Percentiles rank a stretch among this genome's conserved stretches.
phyloP scores from a whole-genome alignment of 1,140 invertebrate genomes.

The Calephelis virginiensis region DNA sequence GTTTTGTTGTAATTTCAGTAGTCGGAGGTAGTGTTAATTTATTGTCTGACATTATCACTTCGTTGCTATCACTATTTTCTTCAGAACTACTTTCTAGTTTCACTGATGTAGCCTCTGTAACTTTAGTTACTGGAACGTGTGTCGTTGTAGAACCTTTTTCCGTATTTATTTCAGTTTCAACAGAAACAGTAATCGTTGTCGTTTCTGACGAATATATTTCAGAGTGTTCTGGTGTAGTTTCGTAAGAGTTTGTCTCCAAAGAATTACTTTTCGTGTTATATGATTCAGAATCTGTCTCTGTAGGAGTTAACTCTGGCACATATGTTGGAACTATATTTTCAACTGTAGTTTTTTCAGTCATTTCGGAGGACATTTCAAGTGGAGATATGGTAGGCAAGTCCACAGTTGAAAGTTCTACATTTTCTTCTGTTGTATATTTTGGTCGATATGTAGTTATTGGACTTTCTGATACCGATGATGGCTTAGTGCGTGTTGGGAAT shows the following conservation, averaged over 20 bases:
- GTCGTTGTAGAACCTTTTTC: constrained; percentile 40
- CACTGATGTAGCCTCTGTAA: constrained; percentile 25
- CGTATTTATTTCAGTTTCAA: constrained; percentile 53
- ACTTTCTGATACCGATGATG: constrained; percentile 46
- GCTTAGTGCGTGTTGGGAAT: constrained; percentile 48
- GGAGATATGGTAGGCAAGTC: constrained; percentile 41
- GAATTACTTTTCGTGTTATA: constrained; percentile 28
- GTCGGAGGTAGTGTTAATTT: constrained; percentile 29
- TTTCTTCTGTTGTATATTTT: constrained; percentile 47
- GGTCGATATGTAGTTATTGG: constrained; percentile 68
- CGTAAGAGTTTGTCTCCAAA: constrained; percentile 1
- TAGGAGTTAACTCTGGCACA: constrained; percentile 19
- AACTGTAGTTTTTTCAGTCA: constrained; percentile 37
- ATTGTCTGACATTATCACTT: constrained; percentile 51
- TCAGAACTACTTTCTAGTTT: constrained; percentile 44
- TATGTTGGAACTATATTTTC: constrained; percentile 33
- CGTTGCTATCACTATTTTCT: constrained; percentile 59
- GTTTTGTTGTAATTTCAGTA: constrained; percentile 25
- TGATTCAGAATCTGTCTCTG: constrained; percentile 21
- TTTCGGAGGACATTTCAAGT: constrained; percentile 52
- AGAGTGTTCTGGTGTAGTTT: constrained; percentile 21
- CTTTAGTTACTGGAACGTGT: constrained; percentile 20
- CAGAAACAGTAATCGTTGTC: constrained; percentile 42
- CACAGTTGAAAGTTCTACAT: constrained; percentile 43
- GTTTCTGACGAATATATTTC: constrained; percentile 25